phyloP scores from a whole-genome alignment of 2,888 invertebrate genomes.

The Platycheirus rosarum region DNA sequence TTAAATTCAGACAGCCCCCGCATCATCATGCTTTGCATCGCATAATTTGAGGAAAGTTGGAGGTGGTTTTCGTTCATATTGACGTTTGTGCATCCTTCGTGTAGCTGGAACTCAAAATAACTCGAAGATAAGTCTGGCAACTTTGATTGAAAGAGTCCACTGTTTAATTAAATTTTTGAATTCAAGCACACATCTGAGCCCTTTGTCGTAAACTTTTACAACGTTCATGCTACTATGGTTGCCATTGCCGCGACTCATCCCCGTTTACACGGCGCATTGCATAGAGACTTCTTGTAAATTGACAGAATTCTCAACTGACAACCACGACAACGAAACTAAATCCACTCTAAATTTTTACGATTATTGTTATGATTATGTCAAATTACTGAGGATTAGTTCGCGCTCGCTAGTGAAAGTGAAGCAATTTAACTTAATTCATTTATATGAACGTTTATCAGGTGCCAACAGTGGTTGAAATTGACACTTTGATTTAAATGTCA shows the following conservation, averaged over 20 bases:
- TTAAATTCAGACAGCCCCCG: conserved; percentile 42
- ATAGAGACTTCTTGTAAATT: conserved; percentile 1
- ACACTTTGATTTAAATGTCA: conserved; percentile 44
- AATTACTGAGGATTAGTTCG: conserved; percentile 76
- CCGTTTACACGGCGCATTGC: background rate
- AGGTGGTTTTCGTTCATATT: conserved; percentile 11
- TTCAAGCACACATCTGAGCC: conserved; percentile 72
- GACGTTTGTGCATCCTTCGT: conserved; percentile 37
- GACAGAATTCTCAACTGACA: conserved; percentile 13
- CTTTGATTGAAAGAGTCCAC: conserved; percentile 74
- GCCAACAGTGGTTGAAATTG: conserved; percentile 27
- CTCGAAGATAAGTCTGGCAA: conserved; percentile 71
- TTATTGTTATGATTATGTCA: conserved; percentile 76
- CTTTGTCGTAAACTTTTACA: conserved; percentile 68
- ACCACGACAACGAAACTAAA: conserved; percentile 39
- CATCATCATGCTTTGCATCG: conserved; percentile 25
- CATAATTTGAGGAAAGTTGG: background rate
- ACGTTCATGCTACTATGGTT: conserved; percentile 37
- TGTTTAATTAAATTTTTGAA: conserved; percentile 74
- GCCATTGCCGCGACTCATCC: conserved; percentile 24
- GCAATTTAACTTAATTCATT: conserved; percentile 60
- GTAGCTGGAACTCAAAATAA: background rate
- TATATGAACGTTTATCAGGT: conserved; percentile 66
- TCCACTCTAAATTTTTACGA: conserved; percentile 75
- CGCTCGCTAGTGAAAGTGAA: conserved; percentile 54